Base-by-base conservation (phyloP, 2,797 vertebrate species). In the Pitangus sulphuratus region DNA sequence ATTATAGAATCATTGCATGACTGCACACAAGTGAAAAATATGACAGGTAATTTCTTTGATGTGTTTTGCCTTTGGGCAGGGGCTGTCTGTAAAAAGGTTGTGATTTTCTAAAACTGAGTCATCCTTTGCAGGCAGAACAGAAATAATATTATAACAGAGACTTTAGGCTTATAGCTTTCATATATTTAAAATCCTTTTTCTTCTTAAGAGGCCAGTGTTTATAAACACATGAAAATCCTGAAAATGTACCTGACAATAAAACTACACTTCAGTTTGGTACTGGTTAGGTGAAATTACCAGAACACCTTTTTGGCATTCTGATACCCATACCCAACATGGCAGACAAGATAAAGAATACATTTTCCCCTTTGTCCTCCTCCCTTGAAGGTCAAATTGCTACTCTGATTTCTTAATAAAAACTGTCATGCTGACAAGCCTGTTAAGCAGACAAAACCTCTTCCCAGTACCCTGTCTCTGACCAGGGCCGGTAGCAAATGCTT, bases 261-360 rank as follows among this genome's bases (percentile, higher is more conserved):
- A 45, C 21, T 35, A 26, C 30, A 47, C 6, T 26, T 54, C 21
- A 17, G 39, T 57, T 68, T 53, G 1, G 1, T 57, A n/a, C 37
- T 21, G 0, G 0, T 77, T 53, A 58, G 16, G 6, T 75, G 31
- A 72, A 66, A 78, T 3, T n/a, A 35, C 37, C 3, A 74, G 35
- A 83, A 5, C 8, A 75, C 2, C 1, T 78, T 30, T 62, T 51
- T 1, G 1, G 3, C 57, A 37, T 90, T 51, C 40, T 71, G 35
- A 21, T 61, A 25, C 11, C 12, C 17, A 22, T 47, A 85, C 12
- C 0, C 8, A 30, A 35, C 0, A 0, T 12, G 6, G 22, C 10
- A 51, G 25, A 56, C 31, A 42, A 58, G 33, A 40, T 26, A 21
- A 82, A 75, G 42, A 72, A 44, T 64, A 2, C 30, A 12, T 68